phyloP scores from a whole-genome alignment of 2,888 invertebrate species.

The Volucella bombylans region DNA sequence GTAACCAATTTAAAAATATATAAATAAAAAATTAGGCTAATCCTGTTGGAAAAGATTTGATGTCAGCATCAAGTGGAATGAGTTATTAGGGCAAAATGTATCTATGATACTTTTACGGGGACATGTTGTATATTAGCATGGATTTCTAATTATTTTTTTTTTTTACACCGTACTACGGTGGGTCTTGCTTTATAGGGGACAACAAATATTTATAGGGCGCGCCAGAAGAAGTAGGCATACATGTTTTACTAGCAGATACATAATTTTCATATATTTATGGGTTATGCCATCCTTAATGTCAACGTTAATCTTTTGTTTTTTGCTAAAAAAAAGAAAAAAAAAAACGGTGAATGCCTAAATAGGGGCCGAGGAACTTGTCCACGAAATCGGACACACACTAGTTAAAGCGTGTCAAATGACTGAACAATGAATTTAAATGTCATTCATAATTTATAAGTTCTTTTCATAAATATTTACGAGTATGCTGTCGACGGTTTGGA shows the following conservation, averaged over 20 bases:
- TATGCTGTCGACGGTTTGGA: neutral
- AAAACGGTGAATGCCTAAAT: neutral
- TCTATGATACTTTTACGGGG: conserved; percentile 22
- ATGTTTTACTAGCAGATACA: neutral
- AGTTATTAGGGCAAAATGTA: conserved; percentile 29
- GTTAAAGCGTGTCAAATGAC: neutral
- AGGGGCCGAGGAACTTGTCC: neutral
- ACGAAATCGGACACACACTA: neutral
- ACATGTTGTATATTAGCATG: conserved; percentile 8
- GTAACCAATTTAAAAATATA: conserved; percentile 12
- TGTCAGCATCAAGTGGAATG: conserved; percentile 1
- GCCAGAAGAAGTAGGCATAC: neutral
- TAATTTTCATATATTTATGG: conserved; percentile 30
- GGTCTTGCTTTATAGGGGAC: neutral
- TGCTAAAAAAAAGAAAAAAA: neutral
- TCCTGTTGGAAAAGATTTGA: neutral
- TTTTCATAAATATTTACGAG: conserved; percentile 15
- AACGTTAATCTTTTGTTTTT: neutral
- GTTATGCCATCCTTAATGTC: conserved; percentile 2
- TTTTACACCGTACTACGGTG: neutral
- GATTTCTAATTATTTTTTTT: neutral
- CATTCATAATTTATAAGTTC: conserved; percentile 4
- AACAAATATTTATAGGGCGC: neutral
- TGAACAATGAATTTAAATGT: conserved; percentile 26
- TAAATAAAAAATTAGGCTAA: neutral